Percentiles rank a stretch among this genome's conserved stretches.
These are phyloP conservation scores for Dermatemys mawii DNA, from an alignment of 2,113 vertebrate genomes.

Conservation along the genomic window DNA sequence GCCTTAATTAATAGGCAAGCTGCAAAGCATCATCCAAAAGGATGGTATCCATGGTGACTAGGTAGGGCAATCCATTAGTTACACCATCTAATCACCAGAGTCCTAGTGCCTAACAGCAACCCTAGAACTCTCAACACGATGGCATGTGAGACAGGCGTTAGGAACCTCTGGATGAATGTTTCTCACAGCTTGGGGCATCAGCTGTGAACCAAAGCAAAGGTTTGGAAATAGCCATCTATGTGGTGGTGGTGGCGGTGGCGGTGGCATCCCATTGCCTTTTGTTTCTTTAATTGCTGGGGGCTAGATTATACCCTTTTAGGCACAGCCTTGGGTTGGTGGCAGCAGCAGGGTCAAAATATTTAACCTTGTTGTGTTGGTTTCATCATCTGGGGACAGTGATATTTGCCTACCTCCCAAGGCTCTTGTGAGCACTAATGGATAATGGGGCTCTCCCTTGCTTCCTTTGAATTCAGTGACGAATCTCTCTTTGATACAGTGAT, in stretches of 20 bases:
- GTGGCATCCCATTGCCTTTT: slow-evolving; percentile 30
- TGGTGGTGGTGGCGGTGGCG: too few relatives aligned
- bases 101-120: neutral
- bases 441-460: neutral
- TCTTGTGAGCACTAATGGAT: neutral
- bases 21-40: neutral
- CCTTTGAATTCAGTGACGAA: neutral
- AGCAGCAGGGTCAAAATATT: neutral
- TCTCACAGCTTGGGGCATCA: slow-evolving; percentile 15
- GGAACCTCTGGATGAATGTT: slow-evolving; percentile 15
- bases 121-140: neutral
- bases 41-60: fast-evolving
- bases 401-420: neutral
- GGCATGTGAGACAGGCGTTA: neutral
- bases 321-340: neutral
- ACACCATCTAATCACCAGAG: neutral
- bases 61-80: neutral
- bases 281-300: slow-evolving; percentile 43
- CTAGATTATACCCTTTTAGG: neutral
- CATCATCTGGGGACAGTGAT: neutral
- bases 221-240: slow-evolving; percentile 29
- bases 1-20: neutral
- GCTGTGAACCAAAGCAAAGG: slow-evolving; percentile 30
- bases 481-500: neutral
- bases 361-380: neutral